Percentiles rank a stretch among this genome's conserved stretches.
Conservation (phyloP, 2,113 vertebrate species). For the Toxostoma redivivum region DNA sequence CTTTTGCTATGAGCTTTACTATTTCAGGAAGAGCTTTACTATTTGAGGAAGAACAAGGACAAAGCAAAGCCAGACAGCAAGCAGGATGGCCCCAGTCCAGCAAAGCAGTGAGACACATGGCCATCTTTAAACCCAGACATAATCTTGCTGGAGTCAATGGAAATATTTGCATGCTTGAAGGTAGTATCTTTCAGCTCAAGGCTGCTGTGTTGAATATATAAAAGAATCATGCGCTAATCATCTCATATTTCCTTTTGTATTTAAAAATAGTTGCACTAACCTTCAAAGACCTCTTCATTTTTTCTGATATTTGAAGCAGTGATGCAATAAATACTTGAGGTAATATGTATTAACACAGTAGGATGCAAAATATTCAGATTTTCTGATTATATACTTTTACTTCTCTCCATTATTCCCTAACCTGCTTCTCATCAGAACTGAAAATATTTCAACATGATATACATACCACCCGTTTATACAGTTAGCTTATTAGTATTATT, state of each 20-base stretch:
- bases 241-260: background rate
- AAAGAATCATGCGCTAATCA: background rate
- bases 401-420: background rate
- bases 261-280: background rate
- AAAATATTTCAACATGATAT: background rate
- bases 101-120: background rate
- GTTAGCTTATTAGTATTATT: background rate
- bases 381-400: background rate
- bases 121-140: background rate
- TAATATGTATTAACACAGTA: background rate
- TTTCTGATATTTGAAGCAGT: background rate
- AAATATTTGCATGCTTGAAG: background rate
- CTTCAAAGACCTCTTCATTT: background rate
- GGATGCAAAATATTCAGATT: background rate
- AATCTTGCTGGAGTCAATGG: background rate
- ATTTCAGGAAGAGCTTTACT: background rate
- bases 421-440: accelerated
- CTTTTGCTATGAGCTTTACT: background rate
- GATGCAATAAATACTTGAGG: background rate
- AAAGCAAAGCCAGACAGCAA: background rate
- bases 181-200: background rate
- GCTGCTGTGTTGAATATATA: background rate
- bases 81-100: background rate
- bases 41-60: background rate
- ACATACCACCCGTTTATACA: background rate